phyloP scores from a whole-genome alignment of 2,797 vertebrate species.

The Sebastes hubbsi region DNA sequence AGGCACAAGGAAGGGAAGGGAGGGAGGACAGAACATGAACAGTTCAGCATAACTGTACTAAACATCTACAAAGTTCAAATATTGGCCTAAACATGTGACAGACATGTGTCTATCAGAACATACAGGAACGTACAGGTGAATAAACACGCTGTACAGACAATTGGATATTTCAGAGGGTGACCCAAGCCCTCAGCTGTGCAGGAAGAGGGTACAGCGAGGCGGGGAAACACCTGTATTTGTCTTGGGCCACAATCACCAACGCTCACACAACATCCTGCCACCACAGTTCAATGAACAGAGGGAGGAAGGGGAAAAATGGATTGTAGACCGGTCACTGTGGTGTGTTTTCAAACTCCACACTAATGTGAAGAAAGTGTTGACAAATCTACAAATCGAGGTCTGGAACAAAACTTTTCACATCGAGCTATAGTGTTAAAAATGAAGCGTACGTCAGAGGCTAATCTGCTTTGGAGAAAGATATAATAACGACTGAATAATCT shows the following conservation, averaged over 20 bases:
- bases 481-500: too few species aligned
- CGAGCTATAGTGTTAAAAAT: background rate
- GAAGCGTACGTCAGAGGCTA: too few species aligned
- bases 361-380: slow-evolving; percentile 12
- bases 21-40: background rate
- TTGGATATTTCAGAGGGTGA: slow-evolving; percentile 39
- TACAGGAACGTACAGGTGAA: slow-evolving; percentile 45
- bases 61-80: background rate
- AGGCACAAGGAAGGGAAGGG: background rate
- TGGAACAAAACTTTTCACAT: background rate
- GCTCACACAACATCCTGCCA: slow-evolving; percentile 74
- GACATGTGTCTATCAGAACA: background rate
- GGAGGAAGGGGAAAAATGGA: slow-evolving; percentile 55
- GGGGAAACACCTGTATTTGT: slow-evolving; percentile 85
- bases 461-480: too few species aligned
- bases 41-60: background rate
- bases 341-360: slow-evolving; percentile 12
- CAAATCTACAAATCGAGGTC: slow-evolving; percentile 3
- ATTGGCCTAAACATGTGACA: background rate
- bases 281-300: slow-evolving; percentile 37
- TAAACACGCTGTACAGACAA: slow-evolving; percentile 49
- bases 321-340: slow-evolving; percentile 18
- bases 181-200: slow-evolving; percentile 61
- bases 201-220: slow-evolving; percentile 65
- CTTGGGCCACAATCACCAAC: slow-evolving; percentile 67